Conservation (phyloP, 2,797 vertebrate species). For the Melanogrammus aeglefinus region DNA sequence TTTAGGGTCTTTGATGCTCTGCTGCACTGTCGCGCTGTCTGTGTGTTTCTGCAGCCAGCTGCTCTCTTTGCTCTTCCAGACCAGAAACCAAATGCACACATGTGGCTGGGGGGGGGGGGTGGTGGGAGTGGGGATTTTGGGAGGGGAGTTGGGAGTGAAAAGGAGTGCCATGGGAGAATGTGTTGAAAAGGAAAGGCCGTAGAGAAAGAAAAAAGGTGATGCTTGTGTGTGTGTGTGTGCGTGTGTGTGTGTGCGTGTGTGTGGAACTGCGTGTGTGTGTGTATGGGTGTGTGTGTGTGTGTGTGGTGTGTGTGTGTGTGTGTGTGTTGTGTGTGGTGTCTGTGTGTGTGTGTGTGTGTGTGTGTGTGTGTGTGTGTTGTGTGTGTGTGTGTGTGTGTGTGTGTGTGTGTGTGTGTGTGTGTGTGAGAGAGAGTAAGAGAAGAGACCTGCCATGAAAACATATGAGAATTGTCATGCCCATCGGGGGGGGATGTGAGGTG, state of each 20-base stretch:
- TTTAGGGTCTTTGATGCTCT: background rate
- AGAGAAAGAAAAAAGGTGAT: slow-evolving; percentile 20
- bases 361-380: too few relatives aligned
- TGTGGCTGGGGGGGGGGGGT: background rate
- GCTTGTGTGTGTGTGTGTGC: too few relatives aligned
- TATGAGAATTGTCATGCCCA: slow-evolving; percentile 61
- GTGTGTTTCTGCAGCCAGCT: background rate
- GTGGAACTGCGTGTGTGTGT: too few relatives aligned
- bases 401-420: too few relatives aligned
- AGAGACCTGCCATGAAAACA: slow-evolving; percentile 59
- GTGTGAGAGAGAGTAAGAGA: background rate
- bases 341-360: too few relatives aligned
- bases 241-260: too few relatives aligned
- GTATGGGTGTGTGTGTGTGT: too few relatives aligned
- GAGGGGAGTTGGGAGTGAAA: background rate
- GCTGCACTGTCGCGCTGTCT: background rate
- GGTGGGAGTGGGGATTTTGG: background rate
- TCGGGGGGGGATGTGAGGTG: slow-evolving; percentile 51
- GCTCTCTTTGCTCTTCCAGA: background rate
- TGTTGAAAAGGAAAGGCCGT: slow-evolving; percentile 43
- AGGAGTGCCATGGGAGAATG: slow-evolving; percentile 32
- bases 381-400: too few relatives aligned
- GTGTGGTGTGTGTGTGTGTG: background rate
- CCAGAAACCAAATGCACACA: background rate
- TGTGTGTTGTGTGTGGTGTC: too few relatives aligned